These are phyloP conservation scores for Diacarnus erythraeanus DNA, from an alignment of 37 sponge, comb jelly and placozoan genomes.

Conservation along the genomic window DNA sequence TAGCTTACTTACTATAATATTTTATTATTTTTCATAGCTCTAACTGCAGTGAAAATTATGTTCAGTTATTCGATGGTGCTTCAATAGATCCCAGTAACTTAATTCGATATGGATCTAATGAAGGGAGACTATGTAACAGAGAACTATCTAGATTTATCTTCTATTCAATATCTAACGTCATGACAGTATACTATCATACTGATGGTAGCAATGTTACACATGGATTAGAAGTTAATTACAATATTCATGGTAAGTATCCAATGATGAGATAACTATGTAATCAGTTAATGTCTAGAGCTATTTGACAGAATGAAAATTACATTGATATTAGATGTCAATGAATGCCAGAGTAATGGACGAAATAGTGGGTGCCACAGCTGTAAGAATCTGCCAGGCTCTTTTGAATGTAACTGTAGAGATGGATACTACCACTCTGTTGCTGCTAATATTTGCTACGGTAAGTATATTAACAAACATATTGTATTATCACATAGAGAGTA, in stretches of 20 bases:
- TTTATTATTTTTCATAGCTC: background rate
- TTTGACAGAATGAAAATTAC: too few species aligned
- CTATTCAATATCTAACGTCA: too few species aligned
- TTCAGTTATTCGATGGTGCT: background rate
- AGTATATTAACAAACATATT: background rate
- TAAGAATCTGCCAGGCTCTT: slow-evolving; percentile 32
- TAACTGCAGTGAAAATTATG: background rate
- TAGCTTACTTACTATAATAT: too few species aligned
- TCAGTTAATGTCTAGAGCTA: too few species aligned
- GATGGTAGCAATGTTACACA: slow-evolving; percentile 1
- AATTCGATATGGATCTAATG: background rate
- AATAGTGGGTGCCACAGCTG: slow-evolving; percentile 20
- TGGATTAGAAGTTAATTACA: background rate
- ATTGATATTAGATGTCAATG: background rate
- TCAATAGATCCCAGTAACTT: background rate
- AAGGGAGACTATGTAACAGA: background rate
- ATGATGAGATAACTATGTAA: too few species aligned
- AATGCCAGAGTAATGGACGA: background rate
- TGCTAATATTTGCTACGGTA: slow-evolving; percentile 37
- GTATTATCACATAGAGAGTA: too few species aligned
- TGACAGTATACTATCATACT: slow-evolving; percentile 5
- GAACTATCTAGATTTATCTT: background rate
- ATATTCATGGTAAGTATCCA: background rate
- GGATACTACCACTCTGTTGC: slow-evolving; percentile 29
- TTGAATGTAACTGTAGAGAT: slow-evolving; percentile 24